phyloP scores from a whole-genome alignment of 2,113 vertebrate genomes.

The Oryctolagus cuniculus region DNA sequence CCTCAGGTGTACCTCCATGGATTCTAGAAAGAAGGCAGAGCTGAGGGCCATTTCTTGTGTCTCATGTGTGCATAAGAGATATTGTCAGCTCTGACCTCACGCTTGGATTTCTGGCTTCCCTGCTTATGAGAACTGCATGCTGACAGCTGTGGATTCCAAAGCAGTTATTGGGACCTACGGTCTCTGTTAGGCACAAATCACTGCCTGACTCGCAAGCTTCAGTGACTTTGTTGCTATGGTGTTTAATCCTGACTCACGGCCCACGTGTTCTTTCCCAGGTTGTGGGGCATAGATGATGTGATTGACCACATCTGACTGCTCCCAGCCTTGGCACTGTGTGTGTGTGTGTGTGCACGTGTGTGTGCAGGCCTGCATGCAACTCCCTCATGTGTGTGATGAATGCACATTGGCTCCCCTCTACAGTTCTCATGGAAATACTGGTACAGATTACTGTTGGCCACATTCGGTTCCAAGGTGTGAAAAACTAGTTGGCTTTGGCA shows the following conservation, averaged over 20 bases:
- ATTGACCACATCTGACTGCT: background rate
- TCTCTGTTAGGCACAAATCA: constrained; percentile 59
- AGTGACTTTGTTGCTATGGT: constrained; percentile 38
- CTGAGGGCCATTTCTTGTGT: background rate
- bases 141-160: constrained; percentile 70
- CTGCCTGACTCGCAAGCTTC: constrained; percentile 44
- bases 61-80: background rate
- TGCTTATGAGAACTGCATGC: constrained; percentile 11
- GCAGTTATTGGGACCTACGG: constrained; percentile 43
- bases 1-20: background rate
- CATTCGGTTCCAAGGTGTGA: constrained; percentile 31
- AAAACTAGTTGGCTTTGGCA: background rate
- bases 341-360: background rate
- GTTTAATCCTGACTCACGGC: constrained; percentile 54
- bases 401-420: constrained; percentile 22
- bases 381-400: constrained; percentile 18
- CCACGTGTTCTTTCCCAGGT: constrained; percentile 52
- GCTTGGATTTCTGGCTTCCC: constrained; percentile 43
- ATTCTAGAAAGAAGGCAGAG: background rate
- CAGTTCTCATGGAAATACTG: constrained; percentile 27
- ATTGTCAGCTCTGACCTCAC: background rate
- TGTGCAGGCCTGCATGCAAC: background rate
- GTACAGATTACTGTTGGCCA: background rate
- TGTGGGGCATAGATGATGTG: background rate
- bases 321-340: background rate